Conservation (phyloP, 1,140 invertebrate genomes). For the Papilio xuthus region DNA sequence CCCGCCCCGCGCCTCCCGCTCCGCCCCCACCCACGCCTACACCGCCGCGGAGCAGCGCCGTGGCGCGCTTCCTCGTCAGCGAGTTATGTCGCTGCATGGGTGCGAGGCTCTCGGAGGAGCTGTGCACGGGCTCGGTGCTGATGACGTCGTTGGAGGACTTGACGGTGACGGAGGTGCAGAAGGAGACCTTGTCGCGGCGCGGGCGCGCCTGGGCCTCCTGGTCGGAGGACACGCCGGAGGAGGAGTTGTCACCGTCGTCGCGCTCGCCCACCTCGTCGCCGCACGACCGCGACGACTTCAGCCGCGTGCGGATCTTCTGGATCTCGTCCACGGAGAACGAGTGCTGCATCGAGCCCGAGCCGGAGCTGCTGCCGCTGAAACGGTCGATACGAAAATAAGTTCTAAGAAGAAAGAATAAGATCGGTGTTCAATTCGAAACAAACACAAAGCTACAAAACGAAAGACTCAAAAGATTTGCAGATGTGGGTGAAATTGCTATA, state of each 20-base stretch:
- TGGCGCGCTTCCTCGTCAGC: slow-evolving; percentile 81
- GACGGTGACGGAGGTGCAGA: slow-evolving; percentile 78
- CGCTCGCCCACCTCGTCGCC: slow-evolving; percentile 88
- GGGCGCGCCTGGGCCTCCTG: slow-evolving; percentile 83
- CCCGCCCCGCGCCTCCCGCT: slow-evolving; percentile 39
- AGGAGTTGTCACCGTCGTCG: slow-evolving; percentile 93
- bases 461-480: slow-evolving; percentile 36
- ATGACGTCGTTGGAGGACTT: slow-evolving; percentile 81
- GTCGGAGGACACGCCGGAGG: slow-evolving; percentile 92
- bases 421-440: neutral
- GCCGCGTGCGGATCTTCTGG: slow-evolving; percentile 90
- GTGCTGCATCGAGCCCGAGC: slow-evolving; percentile 89
- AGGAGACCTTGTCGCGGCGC: slow-evolving; percentile 79
- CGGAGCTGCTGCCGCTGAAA: slow-evolving; percentile 85
- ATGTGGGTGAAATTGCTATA: neutral
- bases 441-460: slow-evolving; percentile 40
- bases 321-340: slow-evolving; percentile 94
- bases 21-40: slow-evolving; percentile 50
- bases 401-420: neutral
- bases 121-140: slow-evolving; percentile 80
- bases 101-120: slow-evolving; percentile 71
- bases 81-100: slow-evolving; percentile 83
- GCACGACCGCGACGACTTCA: slow-evolving; percentile 92
- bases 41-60: slow-evolving; percentile 77
- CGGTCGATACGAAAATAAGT: neutral